phyloP scores from a whole-genome alignment of 1,140 invertebrate genomes.

The Papilio machaon region DNA sequence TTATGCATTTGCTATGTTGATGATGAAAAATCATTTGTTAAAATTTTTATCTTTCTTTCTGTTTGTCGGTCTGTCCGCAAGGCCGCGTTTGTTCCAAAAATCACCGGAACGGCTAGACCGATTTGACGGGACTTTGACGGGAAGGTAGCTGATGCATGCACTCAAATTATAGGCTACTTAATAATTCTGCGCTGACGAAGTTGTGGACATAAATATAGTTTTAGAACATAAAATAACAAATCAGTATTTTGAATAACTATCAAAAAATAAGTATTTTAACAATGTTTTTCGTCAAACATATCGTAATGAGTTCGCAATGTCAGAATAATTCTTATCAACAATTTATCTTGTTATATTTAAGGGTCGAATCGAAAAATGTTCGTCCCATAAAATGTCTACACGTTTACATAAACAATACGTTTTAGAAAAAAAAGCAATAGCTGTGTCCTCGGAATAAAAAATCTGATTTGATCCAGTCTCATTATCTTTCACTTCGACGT shows the following conservation, averaged over 20 bases:
- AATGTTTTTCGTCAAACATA: constrained; percentile 5
- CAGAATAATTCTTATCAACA: constrained; percentile 9
- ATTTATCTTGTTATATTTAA: constrained; percentile 13
- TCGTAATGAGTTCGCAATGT: not conserved
- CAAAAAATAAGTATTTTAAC: not conserved
- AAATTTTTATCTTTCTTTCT: no score
- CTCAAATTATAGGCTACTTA: no score
- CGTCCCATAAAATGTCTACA: not conserved
- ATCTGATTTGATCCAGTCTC: not conserved
- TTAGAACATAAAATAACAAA: not conserved
- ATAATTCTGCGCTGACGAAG: no score
- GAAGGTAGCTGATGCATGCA: no score
- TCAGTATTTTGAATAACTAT: not conserved
- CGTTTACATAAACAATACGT: not conserved
- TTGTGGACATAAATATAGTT: not conserved
- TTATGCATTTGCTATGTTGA: no score
- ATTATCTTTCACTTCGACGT: not conserved
- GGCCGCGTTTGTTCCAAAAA: no score
- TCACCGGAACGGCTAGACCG: no score
- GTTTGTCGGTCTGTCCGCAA: no score
- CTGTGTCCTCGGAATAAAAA: not conserved
- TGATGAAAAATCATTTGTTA: no score
- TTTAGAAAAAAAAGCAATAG: no score
- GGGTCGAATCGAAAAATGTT: not conserved
- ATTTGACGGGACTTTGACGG: no score